A percentile compares a stretch with the other conserved stretches of the same genome.
Conservation (phyloP, 2,888 invertebrate species). For the Drosophila nigricruria region DNA sequence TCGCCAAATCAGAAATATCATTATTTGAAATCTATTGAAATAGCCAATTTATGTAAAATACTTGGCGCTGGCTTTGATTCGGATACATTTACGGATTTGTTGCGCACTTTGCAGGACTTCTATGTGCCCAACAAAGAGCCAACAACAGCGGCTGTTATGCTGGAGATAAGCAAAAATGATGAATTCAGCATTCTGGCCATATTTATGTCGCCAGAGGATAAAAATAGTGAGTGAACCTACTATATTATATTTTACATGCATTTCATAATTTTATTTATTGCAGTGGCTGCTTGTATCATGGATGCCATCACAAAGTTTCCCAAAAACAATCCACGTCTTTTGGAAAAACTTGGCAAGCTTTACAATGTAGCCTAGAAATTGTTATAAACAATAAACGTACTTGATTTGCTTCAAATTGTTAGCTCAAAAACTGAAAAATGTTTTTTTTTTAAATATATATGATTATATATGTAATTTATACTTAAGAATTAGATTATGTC, state of each 20-base stretch:
- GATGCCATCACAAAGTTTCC: constrained; percentile 65
- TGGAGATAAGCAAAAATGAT: constrained; percentile 83
- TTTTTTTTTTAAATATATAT: background rate
- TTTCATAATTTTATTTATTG: constrained; percentile 25
- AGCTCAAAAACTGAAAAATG: constrained; percentile 27
- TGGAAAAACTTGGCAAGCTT: constrained; percentile 60
- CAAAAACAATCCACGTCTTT: constrained; percentile 43
- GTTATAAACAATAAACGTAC: constrained; percentile 34
- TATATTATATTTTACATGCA: too few species aligned
- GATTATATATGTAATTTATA: background rate
- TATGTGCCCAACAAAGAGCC: constrained; percentile 78
- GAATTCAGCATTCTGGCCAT: constrained; percentile 81
- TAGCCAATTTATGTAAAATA: constrained; percentile 78
- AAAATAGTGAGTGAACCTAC: constrained; percentile 64
- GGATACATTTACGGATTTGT: constrained; percentile 79
- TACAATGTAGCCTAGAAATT: constrained; percentile 50
- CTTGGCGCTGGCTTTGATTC: constrained; percentile 84
- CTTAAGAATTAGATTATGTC: background rate
- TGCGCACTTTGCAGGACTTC: constrained; percentile 76
- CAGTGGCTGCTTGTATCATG: constrained; percentile 72
- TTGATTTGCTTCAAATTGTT: constrained; percentile 52
- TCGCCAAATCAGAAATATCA: constrained; percentile 78
- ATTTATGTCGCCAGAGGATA: constrained; percentile 82
- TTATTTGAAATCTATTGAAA: constrained; percentile 83
- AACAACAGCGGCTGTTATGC: constrained; percentile 66